Conservation (phyloP, 2,113 vertebrate genomes). For the Vireo altiloquus region DNA sequence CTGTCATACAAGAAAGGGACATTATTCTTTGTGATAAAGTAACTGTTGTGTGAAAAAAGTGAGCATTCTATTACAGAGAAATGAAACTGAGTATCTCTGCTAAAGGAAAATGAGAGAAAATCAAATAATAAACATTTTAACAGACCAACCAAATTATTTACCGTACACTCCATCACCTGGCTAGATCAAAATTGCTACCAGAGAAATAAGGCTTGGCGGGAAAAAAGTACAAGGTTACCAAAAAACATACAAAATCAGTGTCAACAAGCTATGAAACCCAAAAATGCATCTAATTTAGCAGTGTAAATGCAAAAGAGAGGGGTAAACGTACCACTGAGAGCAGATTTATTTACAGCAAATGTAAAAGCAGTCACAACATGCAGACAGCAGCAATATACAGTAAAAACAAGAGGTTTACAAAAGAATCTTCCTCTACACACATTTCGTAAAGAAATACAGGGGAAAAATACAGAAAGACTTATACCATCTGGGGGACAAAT, state of each 20-base stretch:
- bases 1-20: neutral
- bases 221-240: neutral
- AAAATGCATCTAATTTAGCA: neutral
- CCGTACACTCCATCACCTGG: neutral
- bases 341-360: slow-evolving; percentile 1
- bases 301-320: neutral
- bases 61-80: neutral
- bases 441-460: neutral
- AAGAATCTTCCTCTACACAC: neutral
- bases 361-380: neutral
- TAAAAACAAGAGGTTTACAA: neutral
- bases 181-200: neutral
- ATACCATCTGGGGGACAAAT: neutral
- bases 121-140: neutral
- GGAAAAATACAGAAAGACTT: neutral
- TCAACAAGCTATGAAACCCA: neutral
- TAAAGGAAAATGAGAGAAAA: neutral
- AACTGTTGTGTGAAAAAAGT: neutral
- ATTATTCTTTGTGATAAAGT: neutral
- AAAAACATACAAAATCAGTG: neutral
- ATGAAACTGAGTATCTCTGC: neutral
- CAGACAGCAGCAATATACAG: neutral
- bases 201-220: neutral
- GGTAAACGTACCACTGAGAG: neutral
- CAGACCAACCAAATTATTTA: neutral